These are phyloP conservation scores for Salvator merianae DNA, from an alignment of 2,113 vertebrate species.

Conservation along the genomic window DNA sequence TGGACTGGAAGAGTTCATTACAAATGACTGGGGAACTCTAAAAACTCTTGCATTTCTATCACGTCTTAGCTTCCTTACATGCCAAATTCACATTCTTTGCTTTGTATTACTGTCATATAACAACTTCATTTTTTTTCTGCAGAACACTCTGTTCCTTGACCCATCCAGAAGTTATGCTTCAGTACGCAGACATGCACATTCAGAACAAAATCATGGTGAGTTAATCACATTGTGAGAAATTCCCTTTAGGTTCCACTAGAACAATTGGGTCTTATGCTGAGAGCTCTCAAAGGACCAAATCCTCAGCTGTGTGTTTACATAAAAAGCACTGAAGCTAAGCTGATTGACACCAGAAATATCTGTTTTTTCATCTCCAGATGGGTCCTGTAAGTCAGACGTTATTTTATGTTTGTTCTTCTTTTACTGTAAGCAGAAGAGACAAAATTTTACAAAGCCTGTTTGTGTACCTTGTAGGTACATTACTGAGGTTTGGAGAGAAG, in stretches of 20 bases:
- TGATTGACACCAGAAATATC: not conserved
- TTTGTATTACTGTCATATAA: not conserved
- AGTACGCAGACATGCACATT: not conserved
- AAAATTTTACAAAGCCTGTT: not conserved
- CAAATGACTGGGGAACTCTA: not conserved
- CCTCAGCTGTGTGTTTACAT: constrained; percentile 11
- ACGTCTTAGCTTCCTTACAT: not conserved
- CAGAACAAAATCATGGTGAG: not conserved
- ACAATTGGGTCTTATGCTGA: constrained; percentile 7
- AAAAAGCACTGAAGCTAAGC: not conserved
- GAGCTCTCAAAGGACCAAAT: not conserved
- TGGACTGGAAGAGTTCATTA: not conserved
- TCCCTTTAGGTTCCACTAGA: constrained; percentile 1
- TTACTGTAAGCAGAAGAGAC: not conserved
- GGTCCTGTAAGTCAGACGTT: not conserved
- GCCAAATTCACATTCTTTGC: not conserved
- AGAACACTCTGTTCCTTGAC: not conserved
- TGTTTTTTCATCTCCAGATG: constrained; percentile 21
- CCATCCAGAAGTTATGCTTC: not conserved
- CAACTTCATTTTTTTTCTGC: not conserved
- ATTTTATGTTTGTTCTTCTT: not conserved
- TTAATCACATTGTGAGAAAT: constrained; percentile 1
- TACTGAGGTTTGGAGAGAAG: not conserved
- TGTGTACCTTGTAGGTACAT: not conserved
- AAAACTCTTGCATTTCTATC: not conserved